Evolutionary conservation across 1,140 invertebrate genomes (phyloP).

Genomic region (Lepidurus packardi): DNA sequence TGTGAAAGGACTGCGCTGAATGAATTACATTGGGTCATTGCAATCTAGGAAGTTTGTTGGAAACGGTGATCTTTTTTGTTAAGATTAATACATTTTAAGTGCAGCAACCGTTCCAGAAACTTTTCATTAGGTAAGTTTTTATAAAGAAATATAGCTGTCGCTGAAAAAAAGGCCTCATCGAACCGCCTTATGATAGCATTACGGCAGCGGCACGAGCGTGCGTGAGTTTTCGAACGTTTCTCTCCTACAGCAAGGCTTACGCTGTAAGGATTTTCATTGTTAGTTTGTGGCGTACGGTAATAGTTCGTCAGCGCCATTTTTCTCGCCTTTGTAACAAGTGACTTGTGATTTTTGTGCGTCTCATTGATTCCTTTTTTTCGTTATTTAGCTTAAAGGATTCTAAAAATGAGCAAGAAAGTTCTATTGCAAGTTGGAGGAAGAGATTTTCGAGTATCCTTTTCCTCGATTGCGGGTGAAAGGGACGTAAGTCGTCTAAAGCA

Average conservation of each 20-base stretch:
- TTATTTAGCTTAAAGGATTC: constrained; percentile 2
- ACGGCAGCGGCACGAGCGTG: constrained; percentile 1
- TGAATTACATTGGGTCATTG: neutral
- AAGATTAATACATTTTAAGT: constrained; percentile 8
- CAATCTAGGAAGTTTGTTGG: neutral
- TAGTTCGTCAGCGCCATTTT: neutral
- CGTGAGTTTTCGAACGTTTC: neutral
- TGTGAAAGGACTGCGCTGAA: constrained; percentile 4
- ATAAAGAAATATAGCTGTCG: neutral
- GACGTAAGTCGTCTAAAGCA: neutral
- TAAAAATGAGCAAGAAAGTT: constrained; percentile 7
- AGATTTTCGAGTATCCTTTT: neutral
- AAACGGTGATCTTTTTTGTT: neutral
- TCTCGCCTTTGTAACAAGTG: neutral
- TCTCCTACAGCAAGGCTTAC: neutral
- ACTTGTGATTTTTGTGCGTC: neutral
- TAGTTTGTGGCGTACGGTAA: constrained; percentile 5
- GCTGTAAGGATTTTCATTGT: constrained; percentile 6
- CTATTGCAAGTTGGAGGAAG: constrained; percentile 5
- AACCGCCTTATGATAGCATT: neutral
- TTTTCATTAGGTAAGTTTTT: constrained; percentile 1
- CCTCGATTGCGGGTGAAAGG: constrained; percentile 3
- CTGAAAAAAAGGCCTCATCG: neutral
- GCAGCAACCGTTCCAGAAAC: neutral
- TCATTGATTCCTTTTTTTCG: neutral